A percentile compares a stretch with the other conserved stretches of the same genome.
phyloP scores from a whole-genome alignment of 2,888 invertebrate genomes.

The Campoplex capitator region DNA sequence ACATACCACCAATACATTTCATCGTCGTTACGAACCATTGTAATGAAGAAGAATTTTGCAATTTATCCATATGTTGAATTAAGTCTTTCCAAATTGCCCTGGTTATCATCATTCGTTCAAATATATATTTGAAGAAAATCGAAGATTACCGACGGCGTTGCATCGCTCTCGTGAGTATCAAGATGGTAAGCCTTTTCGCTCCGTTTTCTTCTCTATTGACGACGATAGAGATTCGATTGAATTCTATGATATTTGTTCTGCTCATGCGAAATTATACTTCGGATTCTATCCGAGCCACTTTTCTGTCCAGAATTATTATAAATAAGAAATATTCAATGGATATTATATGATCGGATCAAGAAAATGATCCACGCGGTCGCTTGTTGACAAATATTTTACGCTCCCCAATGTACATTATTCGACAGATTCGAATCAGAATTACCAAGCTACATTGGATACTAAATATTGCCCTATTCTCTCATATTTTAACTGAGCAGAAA shows the following conservation, averaged over 20 bases:
- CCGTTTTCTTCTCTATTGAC: not conserved
- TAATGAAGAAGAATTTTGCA: not conserved
- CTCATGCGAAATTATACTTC: not conserved
- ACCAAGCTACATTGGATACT: not conserved
- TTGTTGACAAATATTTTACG: not conserved
- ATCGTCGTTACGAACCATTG: slow-evolving; percentile 17
- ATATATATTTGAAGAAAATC: not conserved
- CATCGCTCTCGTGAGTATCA: slow-evolving; percentile 3
- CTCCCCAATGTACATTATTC: not conserved
- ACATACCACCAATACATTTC: slow-evolving; percentile 33
- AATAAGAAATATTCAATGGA: not conserved
- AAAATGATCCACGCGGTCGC: not conserved
- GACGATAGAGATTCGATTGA: not conserved
- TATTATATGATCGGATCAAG: not conserved
- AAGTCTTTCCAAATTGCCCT: not conserved
- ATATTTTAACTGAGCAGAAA: not conserved
- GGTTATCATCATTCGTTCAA: not conserved
- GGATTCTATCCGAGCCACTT: not conserved
- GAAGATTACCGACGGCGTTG: not conserved
- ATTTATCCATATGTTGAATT: not conserved
- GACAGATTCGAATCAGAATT: not conserved
- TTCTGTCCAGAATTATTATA: not conserved
- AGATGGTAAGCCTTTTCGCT: not conserved
- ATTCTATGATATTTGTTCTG: not conserved
- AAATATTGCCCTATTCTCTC: not conserved